A percentile compares a stretch with the other conserved stretches of the same genome.
Conservation (phyloP, 2,797 vertebrate genomes). For the Pseudomugil tenellus region DNA sequence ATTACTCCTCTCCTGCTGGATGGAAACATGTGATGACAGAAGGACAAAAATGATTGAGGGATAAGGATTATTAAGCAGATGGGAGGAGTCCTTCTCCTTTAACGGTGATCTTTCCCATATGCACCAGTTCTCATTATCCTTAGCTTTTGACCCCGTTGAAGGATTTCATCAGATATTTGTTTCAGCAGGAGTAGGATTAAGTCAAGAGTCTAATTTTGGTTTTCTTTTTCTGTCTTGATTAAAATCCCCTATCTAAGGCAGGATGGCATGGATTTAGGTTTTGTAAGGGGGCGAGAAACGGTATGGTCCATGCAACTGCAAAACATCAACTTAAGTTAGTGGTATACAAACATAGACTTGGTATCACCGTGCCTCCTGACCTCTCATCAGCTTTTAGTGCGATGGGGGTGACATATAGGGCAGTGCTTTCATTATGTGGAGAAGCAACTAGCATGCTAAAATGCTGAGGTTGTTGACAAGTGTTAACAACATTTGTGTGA, state of each 20-base stretch:
- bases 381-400: neutral
- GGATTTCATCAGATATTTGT: slow-evolving; percentile 73
- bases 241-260: slow-evolving; percentile 37
- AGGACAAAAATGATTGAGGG: slow-evolving; percentile 64
- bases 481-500: neutral
- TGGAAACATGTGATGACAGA: slow-evolving; percentile 56
- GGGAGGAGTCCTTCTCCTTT: slow-evolving; percentile 61
- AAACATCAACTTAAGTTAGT: neutral
- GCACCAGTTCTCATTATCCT: slow-evolving; percentile 71
- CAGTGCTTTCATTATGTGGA: neutral
- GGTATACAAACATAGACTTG: neutral
- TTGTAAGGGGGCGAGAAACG: slow-evolving; percentile 22
- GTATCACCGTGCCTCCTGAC: neutral
- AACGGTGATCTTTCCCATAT: slow-evolving; percentile 63
- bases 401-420: neutral
- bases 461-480: neutral
- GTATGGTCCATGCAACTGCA: slow-evolving; percentile 2
- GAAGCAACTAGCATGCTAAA: neutral
- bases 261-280: slow-evolving; percentile 31
- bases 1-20: slow-evolving; percentile 36
- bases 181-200: slow-evolving; percentile 62
- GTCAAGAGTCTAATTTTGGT: slow-evolving; percentile 41
- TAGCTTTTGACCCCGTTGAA: slow-evolving; percentile 73
- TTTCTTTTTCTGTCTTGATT: slow-evolving; percentile 44
- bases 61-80: slow-evolving; percentile 61